Evolutionary conservation across 2,888 invertebrate genomes (phyloP).

Genomic region (Megastigmus dorsalis): DNA sequence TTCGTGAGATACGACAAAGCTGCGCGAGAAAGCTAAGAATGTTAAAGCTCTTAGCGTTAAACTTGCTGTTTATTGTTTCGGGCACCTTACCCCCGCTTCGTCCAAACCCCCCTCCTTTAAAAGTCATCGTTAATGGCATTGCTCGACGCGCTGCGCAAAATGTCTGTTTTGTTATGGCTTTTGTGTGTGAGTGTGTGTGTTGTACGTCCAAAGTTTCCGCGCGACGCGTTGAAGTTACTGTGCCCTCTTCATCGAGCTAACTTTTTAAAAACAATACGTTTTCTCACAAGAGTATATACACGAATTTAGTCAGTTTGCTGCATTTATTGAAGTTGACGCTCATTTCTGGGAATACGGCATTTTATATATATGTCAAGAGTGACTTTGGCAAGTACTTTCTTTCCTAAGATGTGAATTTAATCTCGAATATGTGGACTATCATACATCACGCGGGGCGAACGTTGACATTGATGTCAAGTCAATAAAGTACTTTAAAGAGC

Average conservation of each 20-base stretch:
- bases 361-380: background rate
- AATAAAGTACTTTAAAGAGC: too few species aligned
- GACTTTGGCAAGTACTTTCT: background rate
- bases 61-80: conserved; percentile 30
- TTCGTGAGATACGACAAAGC: background rate
- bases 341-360: background rate
- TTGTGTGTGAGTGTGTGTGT: background rate
- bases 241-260: background rate
- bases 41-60: conserved; percentile 19
- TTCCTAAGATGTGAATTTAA: background rate
- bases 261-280: too few species aligned
- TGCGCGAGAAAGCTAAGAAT: background rate
- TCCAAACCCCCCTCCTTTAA: too few species aligned
- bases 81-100: too few species aligned
- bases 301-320: conserved; percentile 21
- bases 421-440: background rate
- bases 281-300: too few species aligned
- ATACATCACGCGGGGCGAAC: background rate
- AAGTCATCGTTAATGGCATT: conserved; percentile 19
- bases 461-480: too few species aligned
- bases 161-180: background rate
- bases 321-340: background rate
- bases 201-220: background rate
- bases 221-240: background rate
- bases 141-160: background rate